Evolutionary conservation across 1,140 invertebrate species (phyloP), one percentile per base, ranked within the genome.

Genomic region (Ptiloglossa arizonensis): DNA sequence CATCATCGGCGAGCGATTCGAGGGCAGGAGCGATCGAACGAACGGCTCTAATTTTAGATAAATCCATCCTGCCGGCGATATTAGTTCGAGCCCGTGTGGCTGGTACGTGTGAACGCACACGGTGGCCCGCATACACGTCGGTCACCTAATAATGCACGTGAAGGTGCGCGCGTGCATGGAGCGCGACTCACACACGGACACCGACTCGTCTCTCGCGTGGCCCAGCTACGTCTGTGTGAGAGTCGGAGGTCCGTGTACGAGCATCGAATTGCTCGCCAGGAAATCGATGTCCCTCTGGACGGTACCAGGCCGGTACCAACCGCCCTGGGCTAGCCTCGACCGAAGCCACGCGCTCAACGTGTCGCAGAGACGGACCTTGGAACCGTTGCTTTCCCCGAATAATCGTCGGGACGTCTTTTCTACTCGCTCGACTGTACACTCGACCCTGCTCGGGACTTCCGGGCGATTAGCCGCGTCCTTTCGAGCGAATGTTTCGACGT

Each of bases 21-120:
- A 44, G n/a, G 59, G 50, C 22, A 27, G 75, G n/a, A n/a, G 76
- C 57, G 57, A 73, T 70, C 59, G 38, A 29, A 63, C 64, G 60
- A n/a, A 62, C 24, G 52, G 60, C 56, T 85, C 83, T 86, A 85
- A 86, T 86, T 86, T 86, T 84, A 87, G 79, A 86, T 83, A 85
- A 87, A 86, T 82, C 80, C 60, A 75, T 82, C 81, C 69, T 68
- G 17, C 60, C 67, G 57, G 68, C 79, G 76, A 85, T 78, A 82
- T 76, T 57, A 76, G 78, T 83, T 66, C 57, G 57, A 72, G 52
- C 68, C 59, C 46, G 75, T 75, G 52, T 50, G n/a, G 48, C 17
- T 13, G n/a, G 41, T 74, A 32, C 56, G 46, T 67, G 72, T 54
- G 70, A 68, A 59, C 38, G 66, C 24, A 62, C 46, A 35, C 35